These are phyloP conservation scores for Argyra leucocephala DNA, from an alignment of 2,888 invertebrate genomes.

Conservation along the genomic window DNA sequence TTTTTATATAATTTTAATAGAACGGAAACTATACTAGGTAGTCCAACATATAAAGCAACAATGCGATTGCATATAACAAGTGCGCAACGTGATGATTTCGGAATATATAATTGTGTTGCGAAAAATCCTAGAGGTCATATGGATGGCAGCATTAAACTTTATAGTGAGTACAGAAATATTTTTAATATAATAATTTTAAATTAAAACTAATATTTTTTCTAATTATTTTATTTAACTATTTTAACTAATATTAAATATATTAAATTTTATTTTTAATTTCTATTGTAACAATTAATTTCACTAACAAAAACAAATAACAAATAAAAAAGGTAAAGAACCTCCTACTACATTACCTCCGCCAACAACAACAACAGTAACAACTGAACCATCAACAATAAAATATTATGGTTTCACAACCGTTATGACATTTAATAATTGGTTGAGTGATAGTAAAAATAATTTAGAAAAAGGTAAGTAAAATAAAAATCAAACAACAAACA, in stretches of 20 bases:
- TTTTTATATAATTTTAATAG: constrained; percentile 27
- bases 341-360: constrained; percentile 72
- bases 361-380: constrained; percentile 48
- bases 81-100: constrained; percentile 72
- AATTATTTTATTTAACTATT: not conserved
- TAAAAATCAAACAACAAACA: no score
- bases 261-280: not conserved
- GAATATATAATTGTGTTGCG: constrained; percentile 75
- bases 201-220: not conserved
- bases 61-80: constrained; percentile 76
- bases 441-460: not conserved
- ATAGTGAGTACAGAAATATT: constrained; percentile 57
- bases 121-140: constrained; percentile 87
- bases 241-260: not conserved
- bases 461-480: not conserved
- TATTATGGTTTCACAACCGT: constrained; percentile 29
- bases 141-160: constrained; percentile 78
- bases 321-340: constrained; percentile 60
- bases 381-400: constrained; percentile 30
- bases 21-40: constrained; percentile 61
- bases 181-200: not conserved
- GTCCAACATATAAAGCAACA: constrained; percentile 73
- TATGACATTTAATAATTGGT: not conserved
- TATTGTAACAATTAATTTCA: not conserved
- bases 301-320: not conserved